These are phyloP conservation scores for Steinernema feltiae DNA, from an alignment of 1,140 invertebrate species.

Conservation along the genomic window DNA sequence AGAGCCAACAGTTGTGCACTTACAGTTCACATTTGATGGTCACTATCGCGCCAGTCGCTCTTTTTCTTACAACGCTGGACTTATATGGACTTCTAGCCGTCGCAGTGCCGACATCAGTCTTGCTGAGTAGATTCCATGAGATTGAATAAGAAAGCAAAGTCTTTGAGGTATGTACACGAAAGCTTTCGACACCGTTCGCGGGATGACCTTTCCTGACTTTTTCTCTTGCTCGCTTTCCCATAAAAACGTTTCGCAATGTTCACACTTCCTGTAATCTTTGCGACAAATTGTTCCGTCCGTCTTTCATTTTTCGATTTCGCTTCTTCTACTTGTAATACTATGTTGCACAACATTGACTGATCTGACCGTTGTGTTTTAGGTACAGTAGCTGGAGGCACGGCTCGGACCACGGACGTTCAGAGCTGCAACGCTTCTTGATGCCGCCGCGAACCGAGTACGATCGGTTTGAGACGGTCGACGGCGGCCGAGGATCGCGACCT, in stretches of 20 bases:
- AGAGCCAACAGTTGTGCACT: neutral
- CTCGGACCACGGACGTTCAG: neutral
- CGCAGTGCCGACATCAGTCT: neutral
- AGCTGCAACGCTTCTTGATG: neutral
- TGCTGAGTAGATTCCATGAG: neutral
- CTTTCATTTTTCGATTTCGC: too few species aligned
- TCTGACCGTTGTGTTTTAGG: neutral
- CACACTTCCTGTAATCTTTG: too few species aligned
- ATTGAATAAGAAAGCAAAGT: neutral
- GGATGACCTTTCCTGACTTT: too few species aligned
- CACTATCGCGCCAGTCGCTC: neutral
- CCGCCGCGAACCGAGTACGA: slow-evolving; percentile 22
- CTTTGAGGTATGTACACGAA: neutral
- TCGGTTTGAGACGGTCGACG: slow-evolving; percentile 30
- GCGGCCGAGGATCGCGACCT: slow-evolving; percentile 24
- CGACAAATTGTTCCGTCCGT: too few species aligned
- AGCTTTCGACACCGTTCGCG: too few species aligned
- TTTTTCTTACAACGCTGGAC: neutral
- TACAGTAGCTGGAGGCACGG: neutral
- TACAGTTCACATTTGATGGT: neutral
- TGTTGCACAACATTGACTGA: neutral
- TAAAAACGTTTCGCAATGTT: too few species aligned
- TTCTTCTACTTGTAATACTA: too few species aligned
- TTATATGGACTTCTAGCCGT: neutral
- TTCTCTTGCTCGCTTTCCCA: too few species aligned